Evolutionary conservation across 2,113 vertebrate species (phyloP), one percentile per base, ranked within the genome.

Genomic region (Ailurus styani): DNA sequence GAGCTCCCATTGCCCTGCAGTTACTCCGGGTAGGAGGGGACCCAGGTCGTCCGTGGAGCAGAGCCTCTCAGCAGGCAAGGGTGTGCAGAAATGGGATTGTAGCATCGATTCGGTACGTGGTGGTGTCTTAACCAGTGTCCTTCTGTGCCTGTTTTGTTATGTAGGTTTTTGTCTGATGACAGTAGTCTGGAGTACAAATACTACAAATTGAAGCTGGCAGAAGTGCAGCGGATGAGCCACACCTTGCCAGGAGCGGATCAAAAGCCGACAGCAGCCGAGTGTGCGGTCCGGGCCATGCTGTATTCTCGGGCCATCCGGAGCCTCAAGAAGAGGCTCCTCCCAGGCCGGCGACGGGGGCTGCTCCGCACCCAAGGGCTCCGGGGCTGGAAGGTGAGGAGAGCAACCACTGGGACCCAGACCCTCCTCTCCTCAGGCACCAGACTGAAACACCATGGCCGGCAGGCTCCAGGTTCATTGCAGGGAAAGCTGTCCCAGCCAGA

Each of bases 171-270:
- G 72, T 97, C 97, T 1, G 99, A 99, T 2, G 97, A 99, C 73
- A 98, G 98, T 4, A 99, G 99, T 62, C 98, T 99, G 25, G 99
- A 99, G 55, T 98, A 99, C 97, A 99, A 99, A 54, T 99, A 99
- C 42, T 99, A 99, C 83, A 98, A 97, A 27, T 98, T 99, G 96
- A 99, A 98, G 97, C 72, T 99, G 40, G 90, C 98, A 0, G 98
- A 99, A 93, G 68, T 70, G 57, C 98, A 99, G 45, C 96, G 97
- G 34, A 29, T 79, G 73, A 98, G 90, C 57, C 96, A 98, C 31
- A 90, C 62, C 34, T 37, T 54, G 0, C 52, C 45, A 29, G 96
- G 27, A 8, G 78, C 27, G 0, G 97, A 78, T 18, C 96, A 96
- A 47, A 97, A 96, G 90, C 98, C 97, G 2, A 62, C 94, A 1